Conservation (phyloP, 2,113 vertebrate species). For the Anguilla japonica region DNA sequence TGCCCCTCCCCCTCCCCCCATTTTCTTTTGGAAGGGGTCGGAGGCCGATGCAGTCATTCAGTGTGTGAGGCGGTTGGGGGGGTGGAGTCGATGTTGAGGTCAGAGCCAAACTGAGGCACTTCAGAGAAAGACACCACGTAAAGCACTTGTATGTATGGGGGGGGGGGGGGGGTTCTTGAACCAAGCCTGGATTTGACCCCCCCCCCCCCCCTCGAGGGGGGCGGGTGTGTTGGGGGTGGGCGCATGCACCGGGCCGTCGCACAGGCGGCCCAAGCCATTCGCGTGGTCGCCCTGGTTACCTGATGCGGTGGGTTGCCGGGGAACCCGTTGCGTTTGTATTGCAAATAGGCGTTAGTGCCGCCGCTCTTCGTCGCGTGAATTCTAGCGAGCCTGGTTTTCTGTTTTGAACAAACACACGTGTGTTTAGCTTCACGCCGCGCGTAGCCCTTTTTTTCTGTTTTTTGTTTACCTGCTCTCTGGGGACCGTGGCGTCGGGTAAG, state of each 20-base stretch:
- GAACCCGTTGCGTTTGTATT: constrained; percentile 95
- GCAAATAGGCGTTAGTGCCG: constrained; percentile 94
- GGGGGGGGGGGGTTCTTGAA: background rate
- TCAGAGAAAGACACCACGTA: constrained; percentile 22
- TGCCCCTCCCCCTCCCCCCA: background rate
- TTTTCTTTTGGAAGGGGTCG: background rate
- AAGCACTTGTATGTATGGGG: constrained; percentile 5
- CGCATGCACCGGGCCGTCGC: constrained; percentile 30
- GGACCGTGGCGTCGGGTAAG: background rate
- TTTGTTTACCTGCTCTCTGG: background rate
- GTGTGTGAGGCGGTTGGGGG: background rate
- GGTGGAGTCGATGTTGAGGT: background rate
- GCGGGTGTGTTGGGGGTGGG: constrained; percentile 14
- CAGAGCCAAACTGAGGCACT: constrained; percentile 9
- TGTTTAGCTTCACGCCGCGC: constrained; percentile 63
- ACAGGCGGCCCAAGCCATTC: constrained; percentile 22
- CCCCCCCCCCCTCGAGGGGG: constrained; percentile 3
- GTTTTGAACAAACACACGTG: constrained; percentile 73
- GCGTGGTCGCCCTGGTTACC: constrained; percentile 69
- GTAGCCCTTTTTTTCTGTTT: background rate
- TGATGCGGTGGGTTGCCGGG: constrained; percentile 85
- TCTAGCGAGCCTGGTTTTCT: constrained; percentile 96
- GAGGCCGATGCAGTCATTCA: constrained; percentile 6
- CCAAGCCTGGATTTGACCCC: background rate
- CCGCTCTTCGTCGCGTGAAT: constrained; percentile 93